A percentile compares a stretch with the other conserved stretches of the same genome.
phyloP scores from a whole-genome alignment of 2,797 vertebrate genomes.

The Clarias pachynema region DNA sequence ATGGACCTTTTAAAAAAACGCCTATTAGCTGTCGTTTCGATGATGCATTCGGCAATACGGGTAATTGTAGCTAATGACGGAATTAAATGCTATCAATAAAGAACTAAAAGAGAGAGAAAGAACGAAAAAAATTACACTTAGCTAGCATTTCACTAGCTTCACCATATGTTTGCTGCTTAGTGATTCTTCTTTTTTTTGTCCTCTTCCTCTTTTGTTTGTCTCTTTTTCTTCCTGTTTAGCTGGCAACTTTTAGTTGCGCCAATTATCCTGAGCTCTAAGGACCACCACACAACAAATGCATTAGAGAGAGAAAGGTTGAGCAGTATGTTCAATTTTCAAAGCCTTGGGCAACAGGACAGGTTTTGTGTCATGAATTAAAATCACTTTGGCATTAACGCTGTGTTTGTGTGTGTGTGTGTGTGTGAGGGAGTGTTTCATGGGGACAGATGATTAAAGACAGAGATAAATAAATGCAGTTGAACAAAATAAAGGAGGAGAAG shows the following conservation, averaged over 20 bases:
- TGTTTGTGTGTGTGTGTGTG: too few relatives aligned
- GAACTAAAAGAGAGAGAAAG: background rate
- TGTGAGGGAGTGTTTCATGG: background rate
- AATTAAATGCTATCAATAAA: background rate
- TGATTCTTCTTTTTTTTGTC: background rate
- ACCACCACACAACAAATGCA: slow-evolving; percentile 20
- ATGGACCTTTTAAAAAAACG: slow-evolving; percentile 6
- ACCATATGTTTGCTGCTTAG: background rate
- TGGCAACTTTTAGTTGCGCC: slow-evolving; percentile 25
- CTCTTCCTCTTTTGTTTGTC: background rate
- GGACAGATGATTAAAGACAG: background rate
- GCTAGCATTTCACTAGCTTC: background rate
- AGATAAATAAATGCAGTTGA: background rate
- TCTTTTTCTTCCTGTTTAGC: slow-evolving; percentile 14
- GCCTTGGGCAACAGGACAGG: slow-evolving; percentile 36
- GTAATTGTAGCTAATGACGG: background rate
- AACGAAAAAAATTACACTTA: background rate
- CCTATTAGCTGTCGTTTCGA: background rate
- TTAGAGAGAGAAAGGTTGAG: slow-evolving; percentile 16
- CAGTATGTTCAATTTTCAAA: slow-evolving; percentile 13
- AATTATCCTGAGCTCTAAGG: slow-evolving; percentile 36
- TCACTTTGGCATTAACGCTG: slow-evolving; percentile 26
- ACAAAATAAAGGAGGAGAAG: background rate
- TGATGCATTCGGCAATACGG: background rate
- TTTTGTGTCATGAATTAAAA: slow-evolving; percentile 55